These are phyloP conservation scores for Phrynocephalus vlangalii DNA, from an alignment of 2,797 vertebrate species.

Conservation along the genomic window DNA sequence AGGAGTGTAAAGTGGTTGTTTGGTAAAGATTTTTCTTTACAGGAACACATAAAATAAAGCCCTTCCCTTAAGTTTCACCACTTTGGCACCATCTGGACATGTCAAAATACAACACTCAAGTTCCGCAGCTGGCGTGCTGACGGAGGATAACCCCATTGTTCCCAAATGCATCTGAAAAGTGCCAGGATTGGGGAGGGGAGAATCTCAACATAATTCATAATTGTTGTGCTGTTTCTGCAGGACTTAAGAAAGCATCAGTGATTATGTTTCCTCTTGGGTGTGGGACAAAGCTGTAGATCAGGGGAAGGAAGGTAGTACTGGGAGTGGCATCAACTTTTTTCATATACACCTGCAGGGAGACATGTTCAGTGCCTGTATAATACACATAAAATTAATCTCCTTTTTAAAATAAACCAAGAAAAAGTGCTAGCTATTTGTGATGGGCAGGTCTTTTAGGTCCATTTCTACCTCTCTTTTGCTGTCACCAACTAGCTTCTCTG, in stretches of 20 bases:
- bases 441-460: not conserved
- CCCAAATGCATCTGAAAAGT: not conserved
- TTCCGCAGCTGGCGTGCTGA: not conserved
- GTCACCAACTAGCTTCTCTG: too few species aligned
- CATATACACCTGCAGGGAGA: not conserved
- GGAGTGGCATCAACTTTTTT: not conserved
- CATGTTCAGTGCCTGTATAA: not conserved
- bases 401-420: too few species aligned
- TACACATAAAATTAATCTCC: too few species aligned
- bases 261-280: not conserved
- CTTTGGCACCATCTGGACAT: not conserved
- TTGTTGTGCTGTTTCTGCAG: not conserved
- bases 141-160: not conserved
- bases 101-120: not conserved
- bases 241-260: not conserved
- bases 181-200: too few species aligned
- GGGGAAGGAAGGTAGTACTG: not conserved
- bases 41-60: not conserved
- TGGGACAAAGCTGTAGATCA: not conserved
- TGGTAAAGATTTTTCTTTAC: not conserved
- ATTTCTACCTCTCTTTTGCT: not conserved
- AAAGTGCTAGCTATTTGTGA: not conserved
- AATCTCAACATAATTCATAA: not conserved
- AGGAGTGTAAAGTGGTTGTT: fast-evolving
- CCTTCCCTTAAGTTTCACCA: not conserved